These are phyloP conservation scores for Drosophila equinoxialis DNA, from an alignment of 1,140 invertebrate genomes.

Conservation along the genomic window DNA sequence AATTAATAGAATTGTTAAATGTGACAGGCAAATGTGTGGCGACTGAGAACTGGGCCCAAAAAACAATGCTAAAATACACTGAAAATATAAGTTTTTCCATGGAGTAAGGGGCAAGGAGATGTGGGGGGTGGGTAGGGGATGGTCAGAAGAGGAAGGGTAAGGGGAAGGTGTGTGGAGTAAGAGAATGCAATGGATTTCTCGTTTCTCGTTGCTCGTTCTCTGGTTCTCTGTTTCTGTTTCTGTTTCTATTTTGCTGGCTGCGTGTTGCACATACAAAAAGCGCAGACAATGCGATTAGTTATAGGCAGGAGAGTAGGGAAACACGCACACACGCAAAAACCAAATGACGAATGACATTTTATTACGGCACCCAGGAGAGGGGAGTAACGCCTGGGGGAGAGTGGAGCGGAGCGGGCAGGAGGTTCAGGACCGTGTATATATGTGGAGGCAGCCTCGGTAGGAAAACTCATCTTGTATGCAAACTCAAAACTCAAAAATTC, in stretches of 20 bases:
- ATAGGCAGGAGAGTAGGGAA: constrained; percentile 51
- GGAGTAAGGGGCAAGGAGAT: neutral
- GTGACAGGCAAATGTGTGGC: constrained; percentile 73
- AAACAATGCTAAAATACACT: constrained; percentile 9
- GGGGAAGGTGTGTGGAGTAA: neutral
- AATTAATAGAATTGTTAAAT: constrained; percentile 82
- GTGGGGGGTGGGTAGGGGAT: neutral
- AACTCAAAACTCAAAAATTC: constrained; percentile 82
- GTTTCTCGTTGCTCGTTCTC: constrained; percentile 5
- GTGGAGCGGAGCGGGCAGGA: constrained; percentile 4
- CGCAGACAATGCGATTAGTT: constrained; percentile 81
- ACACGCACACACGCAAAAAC: constrained; percentile 74
- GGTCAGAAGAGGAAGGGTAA: neutral
- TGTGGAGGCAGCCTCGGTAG: constrained; percentile 30
- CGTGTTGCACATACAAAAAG: constrained; percentile 76
- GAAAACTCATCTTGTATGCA: constrained; percentile 79
- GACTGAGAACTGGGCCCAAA: constrained; percentile 30
- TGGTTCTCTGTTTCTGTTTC: constrained; percentile 27
- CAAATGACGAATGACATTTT: constrained; percentile 82
- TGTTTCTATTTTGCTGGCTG: constrained; percentile 61
- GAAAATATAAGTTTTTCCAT: constrained; percentile 14
- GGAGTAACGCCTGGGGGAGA: neutral
- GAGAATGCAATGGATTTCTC: constrained; percentile 53
- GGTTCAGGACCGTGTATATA: neutral
- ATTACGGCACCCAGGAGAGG: constrained; percentile 76